Base-by-base conservation (phyloP, 2,113 vertebrate species). In the Leptosomus discolor region DNA sequence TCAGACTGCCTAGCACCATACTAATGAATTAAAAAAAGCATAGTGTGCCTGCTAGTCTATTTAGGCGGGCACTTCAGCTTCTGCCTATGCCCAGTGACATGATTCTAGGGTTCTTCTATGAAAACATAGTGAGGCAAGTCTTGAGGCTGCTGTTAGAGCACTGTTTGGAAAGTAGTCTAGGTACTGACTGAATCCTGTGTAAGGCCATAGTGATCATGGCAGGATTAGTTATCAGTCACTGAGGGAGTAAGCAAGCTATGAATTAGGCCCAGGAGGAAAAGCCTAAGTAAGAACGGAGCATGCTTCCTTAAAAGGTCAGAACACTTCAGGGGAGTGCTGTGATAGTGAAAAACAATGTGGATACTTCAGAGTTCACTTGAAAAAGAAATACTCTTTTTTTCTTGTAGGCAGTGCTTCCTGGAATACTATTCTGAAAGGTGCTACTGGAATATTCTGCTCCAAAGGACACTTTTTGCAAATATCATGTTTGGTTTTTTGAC, bases 171-270 rank as follows among this genome's bases (percentile, higher is more conserved):
- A 82, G 18, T 36, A 82, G 19, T 64, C 15, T 43, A 64, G 15
- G 20, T 16, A 64, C 24, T 37, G 10, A 36, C 7, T 0, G 0
- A 61, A 37, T 46, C 29, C 30, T 65, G 4, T 41, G 9, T 29
- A 80, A 74, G 53, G 34, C 20, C 17, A 3, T 14, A 41, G 24
- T 46, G 54, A 53, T 58, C 48, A 41, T 4, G 7, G 24, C 11
- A 53, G 36, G 26, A 37, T 79, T 91, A 85, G 10, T 16, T 94
- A 29, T 24, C 30, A 75, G 74, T 39, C 74, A 60, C 30, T 54
- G 26, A 36, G 23, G 39, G 24, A 78, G 5, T 29, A 65, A 75
- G 29, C 51, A 73, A 63, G 30, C 19, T 78, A 26, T 67, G 32
- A 88, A 43, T 34, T 24, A 65, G 36, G 21, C 18, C 54, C 19